phyloP scores from a whole-genome alignment of 2,113 vertebrate species.

The Pundamilia nyererei region DNA sequence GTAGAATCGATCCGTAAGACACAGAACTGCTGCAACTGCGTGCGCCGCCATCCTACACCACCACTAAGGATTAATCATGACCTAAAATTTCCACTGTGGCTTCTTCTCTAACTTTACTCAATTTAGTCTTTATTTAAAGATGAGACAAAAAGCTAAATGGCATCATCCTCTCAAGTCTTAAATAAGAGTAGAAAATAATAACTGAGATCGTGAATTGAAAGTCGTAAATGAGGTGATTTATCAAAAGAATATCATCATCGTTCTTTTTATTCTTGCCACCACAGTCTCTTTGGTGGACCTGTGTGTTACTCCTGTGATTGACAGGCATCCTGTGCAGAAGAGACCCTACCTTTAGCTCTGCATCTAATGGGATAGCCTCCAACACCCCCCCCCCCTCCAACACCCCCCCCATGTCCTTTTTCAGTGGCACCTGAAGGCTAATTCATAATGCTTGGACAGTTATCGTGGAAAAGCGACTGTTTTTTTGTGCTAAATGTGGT shows the following conservation, averaged over 20 bases:
- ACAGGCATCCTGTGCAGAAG: not conserved
- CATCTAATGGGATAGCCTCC: not conserved
- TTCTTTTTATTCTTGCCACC: not conserved
- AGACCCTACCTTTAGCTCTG: not conserved
- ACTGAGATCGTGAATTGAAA: not conserved
- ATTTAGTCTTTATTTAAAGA: not conserved
- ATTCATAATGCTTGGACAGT: not conserved
- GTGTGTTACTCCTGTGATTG: not conserved
- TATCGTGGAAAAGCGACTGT: not conserved
- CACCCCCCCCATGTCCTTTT: not conserved
- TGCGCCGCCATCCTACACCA: not conserved
- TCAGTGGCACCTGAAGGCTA: not conserved
- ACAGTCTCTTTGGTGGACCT: not conserved
- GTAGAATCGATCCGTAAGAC: not conserved
- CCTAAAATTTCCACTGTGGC: not conserved
- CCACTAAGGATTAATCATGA: not conserved
- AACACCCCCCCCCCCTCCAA: too few species aligned
- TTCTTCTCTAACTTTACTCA: not conserved
- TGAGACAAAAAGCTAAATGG: not conserved
- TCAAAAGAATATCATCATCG: not conserved
- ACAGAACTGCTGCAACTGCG: not conserved
- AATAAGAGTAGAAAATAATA: not conserved
- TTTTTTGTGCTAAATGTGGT: not conserved
- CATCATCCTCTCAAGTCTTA: not conserved
- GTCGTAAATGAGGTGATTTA: not conserved